phyloP scores from a whole-genome alignment of 2,113 vertebrate genomes.

The Lethenteron reissneri region DNA sequence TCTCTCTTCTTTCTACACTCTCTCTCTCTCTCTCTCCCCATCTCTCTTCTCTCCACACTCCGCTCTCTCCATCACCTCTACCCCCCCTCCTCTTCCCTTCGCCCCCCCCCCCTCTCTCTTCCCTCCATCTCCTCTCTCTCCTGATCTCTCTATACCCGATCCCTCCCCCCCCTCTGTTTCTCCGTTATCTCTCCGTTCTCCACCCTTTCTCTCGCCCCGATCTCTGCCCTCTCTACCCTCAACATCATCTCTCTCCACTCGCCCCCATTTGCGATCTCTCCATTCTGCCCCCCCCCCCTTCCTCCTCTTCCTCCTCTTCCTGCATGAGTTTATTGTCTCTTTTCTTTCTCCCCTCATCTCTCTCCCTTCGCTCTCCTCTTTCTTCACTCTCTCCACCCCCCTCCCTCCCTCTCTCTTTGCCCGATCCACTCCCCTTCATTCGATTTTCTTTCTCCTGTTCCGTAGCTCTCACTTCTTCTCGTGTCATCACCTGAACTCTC shows the following conservation, averaged over 20 bases:
- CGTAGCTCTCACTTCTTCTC: too few relatives aligned
- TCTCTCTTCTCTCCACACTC: neutral
- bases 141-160: neutral
- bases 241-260: neutral
- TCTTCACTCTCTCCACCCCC: neutral
- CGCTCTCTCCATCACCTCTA: neutral
- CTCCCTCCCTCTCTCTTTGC: neutral
- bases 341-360: neutral
- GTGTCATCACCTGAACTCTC: too few relatives aligned
- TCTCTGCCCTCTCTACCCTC: neutral
- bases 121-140: neutral
- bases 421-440: too few relatives aligned
- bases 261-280: neutral
- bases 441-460: too few relatives aligned
- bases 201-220: neutral
- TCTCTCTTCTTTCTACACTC: neutral
- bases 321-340: neutral
- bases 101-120: neutral
- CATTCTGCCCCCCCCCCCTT: neutral
- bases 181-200: neutral
- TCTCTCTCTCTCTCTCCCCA: neutral
- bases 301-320: neutral
- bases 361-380: neutral
- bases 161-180: neutral
- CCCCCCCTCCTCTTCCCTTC: neutral